Base-by-base conservation (phyloP, 2,888 invertebrate species). In the Hofmannophila pseudospretella region DNA sequence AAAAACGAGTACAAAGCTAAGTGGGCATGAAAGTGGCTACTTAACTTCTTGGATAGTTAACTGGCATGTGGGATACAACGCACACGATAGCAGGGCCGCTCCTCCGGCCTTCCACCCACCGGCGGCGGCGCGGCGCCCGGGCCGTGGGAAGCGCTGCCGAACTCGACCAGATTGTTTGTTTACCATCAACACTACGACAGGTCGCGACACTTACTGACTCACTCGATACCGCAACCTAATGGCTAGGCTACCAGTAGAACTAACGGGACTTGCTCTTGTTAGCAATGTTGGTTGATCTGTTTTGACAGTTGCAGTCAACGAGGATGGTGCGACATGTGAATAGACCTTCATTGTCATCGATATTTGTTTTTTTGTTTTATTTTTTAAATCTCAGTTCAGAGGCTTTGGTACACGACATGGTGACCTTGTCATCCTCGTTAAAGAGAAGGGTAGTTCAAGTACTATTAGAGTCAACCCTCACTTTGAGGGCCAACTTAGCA, bases 91-190 rank as follows among this genome's bases (percentile, higher is more conserved):
- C 41, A 29, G 25, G 37, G 43, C 34, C 34, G 13, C 31, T 31
- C 34, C 34, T 8, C 20, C 27, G 32, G 26, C n/a, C 34, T 27
- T 38, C 49, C 52, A 51, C 55, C 52, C 58, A 54, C 49, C 42
- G 29, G 32, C 41, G 43, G 30, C 44, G 42, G 41, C 42, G 30
- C 39, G 34, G 12, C 11, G 30, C 27, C 43, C 35, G 35, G 23
- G 38, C 48, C 55, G 62, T 58, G 57, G 58, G 62, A 52, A 45
- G 44, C 41, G 19, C 25, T 9, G 27, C 32, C 13, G 7, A 20
- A 27, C 8, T 20, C 33, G 7, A 33, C 32, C 14, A 26, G 29
- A 14, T 16, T 14, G 32, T 27, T 34, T 40, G 41, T 41, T 37
- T 41, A 34, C 30, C 34, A 32, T 34, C 10, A 30, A 12, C 33